These are phyloP conservation scores for Eulemur coronatus DNA, from an alignment of 2,797 vertebrate genomes.

Conservation along the genomic window DNA sequence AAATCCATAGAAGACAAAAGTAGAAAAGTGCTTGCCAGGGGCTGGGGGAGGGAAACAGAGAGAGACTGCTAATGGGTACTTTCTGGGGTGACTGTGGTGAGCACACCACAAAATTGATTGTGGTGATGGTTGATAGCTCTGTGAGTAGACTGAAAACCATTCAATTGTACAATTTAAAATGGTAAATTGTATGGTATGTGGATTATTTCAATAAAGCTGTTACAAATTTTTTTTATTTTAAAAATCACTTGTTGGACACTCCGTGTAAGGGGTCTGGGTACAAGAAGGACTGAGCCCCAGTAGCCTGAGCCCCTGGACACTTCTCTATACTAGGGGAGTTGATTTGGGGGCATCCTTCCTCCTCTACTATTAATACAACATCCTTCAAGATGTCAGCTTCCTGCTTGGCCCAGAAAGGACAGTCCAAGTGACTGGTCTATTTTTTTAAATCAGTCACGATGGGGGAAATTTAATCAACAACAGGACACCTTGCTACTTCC, in stretches of 20 bases:
- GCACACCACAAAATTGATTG: background rate
- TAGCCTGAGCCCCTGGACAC: background rate
- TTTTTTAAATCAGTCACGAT: background rate
- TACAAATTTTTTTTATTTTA: background rate
- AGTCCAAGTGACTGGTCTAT: background rate
- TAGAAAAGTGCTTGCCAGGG: background rate
- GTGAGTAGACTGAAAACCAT: background rate
- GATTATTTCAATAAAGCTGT: background rate
- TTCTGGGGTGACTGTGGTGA: background rate
- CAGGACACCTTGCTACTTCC: background rate
- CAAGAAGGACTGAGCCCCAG: background rate
- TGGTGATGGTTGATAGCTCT: background rate
- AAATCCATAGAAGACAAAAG: background rate
- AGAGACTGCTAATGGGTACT: background rate
- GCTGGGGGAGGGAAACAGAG: too few relatives aligned
- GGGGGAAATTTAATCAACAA: background rate
- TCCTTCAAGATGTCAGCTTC: background rate
- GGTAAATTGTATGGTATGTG: background rate
- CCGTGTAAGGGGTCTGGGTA: background rate
- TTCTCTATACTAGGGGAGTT: fast-evolving
- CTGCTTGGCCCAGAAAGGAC: background rate
- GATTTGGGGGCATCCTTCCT: background rate
- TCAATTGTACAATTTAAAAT: background rate
- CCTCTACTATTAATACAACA: too few relatives aligned
- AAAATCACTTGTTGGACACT: background rate